Evolutionary conservation across 2,113 vertebrate genomes (phyloP), one percentile per base, ranked within the genome.

Genomic region (Psammodynastes pulverulentus): DNA sequence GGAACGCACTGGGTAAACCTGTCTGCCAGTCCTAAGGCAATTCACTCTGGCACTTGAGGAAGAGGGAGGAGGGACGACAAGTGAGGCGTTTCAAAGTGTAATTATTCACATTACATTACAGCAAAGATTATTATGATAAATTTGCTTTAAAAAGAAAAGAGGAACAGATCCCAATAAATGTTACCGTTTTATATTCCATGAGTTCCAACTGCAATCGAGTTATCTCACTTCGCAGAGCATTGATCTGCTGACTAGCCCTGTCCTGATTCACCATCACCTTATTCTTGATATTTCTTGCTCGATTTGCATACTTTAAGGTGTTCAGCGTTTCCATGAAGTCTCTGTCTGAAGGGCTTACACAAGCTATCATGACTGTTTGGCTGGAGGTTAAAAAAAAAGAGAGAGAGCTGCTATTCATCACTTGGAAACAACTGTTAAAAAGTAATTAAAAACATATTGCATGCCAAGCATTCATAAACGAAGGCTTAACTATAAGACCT

Each of bases 301-400:
- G 97, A 95, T 99, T 99, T 51, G 99, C 99, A 1, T 99, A 99
- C 93, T 99, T 99, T 0, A 99, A 88, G 0, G 98, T 98, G 97
- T 99, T 99, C 95, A 99, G 91, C 0, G 99, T 99, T 97, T 99
- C 99, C 99, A 99, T 99, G 96, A 99, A 99, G 97, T 99, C 99
- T 92, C 98, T 97, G 93, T 99, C 99, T 0, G 99, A 99, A 34
- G 99, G 99, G 95, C 99, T 99, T 97, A 99, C 98, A 54, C 99
- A 99, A 0, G 99, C 99, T 89, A 99, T 99, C 99, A 99, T 99
- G 92, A 99, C 95, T 0, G 99, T 99, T 97, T 99, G 99, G 96
- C 99, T 99, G 97, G 0, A 97, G 95, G 93, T 92, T n/a, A n/a
- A n/a, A n/a, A n/a, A n/a, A n/a, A n/a, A n/a, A 87, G 95, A 91